Evolutionary conservation across 2,888 invertebrate genomes (phyloP).

Genomic region (Cyrtodaria siliqua): DNA sequence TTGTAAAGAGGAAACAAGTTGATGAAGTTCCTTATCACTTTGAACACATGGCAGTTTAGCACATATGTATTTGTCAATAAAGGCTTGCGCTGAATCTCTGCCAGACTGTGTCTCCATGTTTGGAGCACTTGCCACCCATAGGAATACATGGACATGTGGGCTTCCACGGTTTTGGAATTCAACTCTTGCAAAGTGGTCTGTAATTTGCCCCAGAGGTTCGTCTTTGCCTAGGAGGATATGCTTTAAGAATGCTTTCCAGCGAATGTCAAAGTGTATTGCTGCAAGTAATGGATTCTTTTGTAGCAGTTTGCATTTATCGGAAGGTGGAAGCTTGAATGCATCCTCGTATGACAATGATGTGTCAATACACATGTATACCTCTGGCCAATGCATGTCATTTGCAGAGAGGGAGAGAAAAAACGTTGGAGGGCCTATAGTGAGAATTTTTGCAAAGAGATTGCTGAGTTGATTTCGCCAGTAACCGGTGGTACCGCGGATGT

Average conservation of each 20-base stretch:
- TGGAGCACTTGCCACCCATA: slow-evolving; percentile 17
- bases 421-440: no score
- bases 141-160: slow-evolving; percentile 24
- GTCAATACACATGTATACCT: background rate
- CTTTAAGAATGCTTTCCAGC: slow-evolving; percentile 31
- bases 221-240: background rate
- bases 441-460: no score
- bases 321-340: background rate
- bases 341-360: background rate
- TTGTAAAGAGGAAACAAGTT: background rate
- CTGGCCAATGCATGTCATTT: background rate
- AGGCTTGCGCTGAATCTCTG: background rate
- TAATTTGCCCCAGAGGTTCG: slow-evolving; percentile 2
- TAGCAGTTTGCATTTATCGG: background rate
- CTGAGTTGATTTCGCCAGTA: no score
- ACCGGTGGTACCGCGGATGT: no score
- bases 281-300: slow-evolving; percentile 25
- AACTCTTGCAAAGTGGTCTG: slow-evolving; percentile 20
- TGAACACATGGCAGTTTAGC: background rate
- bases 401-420: no score
- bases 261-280: slow-evolving; percentile 29
- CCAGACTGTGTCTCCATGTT: slow-evolving; percentile 18
- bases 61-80: slow-evolving; percentile 31
- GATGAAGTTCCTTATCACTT: background rate
- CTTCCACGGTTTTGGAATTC: slow-evolving; percentile 26